These are phyloP conservation scores for Matsumyia berberina DNA, from an alignment of 2,888 invertebrate species.

Conservation along the genomic window DNA sequence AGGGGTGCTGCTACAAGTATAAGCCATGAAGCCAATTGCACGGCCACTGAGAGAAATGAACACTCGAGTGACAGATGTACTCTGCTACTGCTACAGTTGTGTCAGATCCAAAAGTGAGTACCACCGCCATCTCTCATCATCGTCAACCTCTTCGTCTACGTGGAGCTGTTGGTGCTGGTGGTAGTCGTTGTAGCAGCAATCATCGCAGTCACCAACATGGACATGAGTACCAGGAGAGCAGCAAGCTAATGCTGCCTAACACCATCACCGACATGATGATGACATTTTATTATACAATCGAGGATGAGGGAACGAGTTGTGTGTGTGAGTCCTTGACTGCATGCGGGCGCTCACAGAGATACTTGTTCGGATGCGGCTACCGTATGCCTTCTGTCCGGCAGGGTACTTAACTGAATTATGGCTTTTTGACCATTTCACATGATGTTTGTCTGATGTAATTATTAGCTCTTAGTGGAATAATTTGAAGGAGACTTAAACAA, in stretches of 20 bases:
- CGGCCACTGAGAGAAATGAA: conserved; percentile 75
- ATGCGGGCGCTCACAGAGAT: conserved; percentile 21
- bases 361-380: conserved; percentile 39
- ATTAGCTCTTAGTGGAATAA: conserved; percentile 75
- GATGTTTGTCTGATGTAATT: conserved; percentile 78
- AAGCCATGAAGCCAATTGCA: conserved; percentile 74
- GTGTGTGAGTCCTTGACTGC: conserved; percentile 16
- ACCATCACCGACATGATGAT: conserved; percentile 73
- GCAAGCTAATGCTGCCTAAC: conserved; percentile 73
- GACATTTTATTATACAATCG: conserved; percentile 66
- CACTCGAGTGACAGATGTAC: conserved; percentile 76
- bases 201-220: conserved; percentile 49
- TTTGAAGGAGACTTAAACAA: conserved; percentile 44
- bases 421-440: conserved; percentile 78
- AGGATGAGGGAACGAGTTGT: conserved; percentile 39
- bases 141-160: conserved; percentile 38
- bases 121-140: conserved; percentile 63
- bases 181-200: conserved; percentile 47
- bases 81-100: conserved; percentile 70
- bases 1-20: conserved; percentile 13
- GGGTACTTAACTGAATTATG: conserved; percentile 78
- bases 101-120: conserved; percentile 66
- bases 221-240: conserved; percentile 37
- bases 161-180: conserved; percentile 33
- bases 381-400: conserved; percentile 42